These are phyloP conservation scores for Muscina levida DNA, from an alignment of 2,888 invertebrate genomes.

Conservation along the genomic window DNA sequence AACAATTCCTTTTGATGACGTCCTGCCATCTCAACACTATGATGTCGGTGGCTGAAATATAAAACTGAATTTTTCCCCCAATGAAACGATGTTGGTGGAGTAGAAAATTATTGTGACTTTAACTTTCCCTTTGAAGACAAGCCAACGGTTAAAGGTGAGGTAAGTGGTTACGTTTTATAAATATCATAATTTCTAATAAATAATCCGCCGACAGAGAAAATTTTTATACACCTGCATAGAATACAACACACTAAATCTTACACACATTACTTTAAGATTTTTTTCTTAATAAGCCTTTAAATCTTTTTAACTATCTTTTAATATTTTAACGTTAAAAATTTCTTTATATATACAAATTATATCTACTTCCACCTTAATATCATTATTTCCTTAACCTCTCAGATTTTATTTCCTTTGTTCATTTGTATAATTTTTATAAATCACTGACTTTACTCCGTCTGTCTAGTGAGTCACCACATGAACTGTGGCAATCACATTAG, in stretches of 20 bases:
- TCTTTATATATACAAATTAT: too few species aligned
- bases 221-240: too few species aligned
- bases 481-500: constrained; percentile 73
- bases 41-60: constrained; percentile 12
- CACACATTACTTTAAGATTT: too few species aligned
- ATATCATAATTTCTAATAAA: constrained; percentile 62
- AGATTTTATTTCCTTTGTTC: background rate
- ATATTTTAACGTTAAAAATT: too few species aligned
- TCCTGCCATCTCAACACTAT: background rate
- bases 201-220: too few species aligned
- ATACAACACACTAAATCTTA: too few species aligned
- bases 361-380: too few species aligned
- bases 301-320: too few species aligned
- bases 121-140: constrained; percentile 36
- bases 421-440: constrained; percentile 25
- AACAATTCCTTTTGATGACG: constrained; percentile 45
- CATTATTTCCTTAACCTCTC: too few species aligned
- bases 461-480: constrained; percentile 54
- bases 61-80: constrained; percentile 46
- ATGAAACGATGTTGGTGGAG: constrained; percentile 1
- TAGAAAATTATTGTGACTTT: constrained; percentile 42
- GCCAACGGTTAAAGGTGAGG: constrained; percentile 37
- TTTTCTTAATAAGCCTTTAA: too few species aligned
- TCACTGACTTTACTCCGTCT: background rate
- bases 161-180: constrained; percentile 30